Base-by-base conservation (phyloP, 2,113 vertebrate species). In the Hirundichthys speculiger region DNA sequence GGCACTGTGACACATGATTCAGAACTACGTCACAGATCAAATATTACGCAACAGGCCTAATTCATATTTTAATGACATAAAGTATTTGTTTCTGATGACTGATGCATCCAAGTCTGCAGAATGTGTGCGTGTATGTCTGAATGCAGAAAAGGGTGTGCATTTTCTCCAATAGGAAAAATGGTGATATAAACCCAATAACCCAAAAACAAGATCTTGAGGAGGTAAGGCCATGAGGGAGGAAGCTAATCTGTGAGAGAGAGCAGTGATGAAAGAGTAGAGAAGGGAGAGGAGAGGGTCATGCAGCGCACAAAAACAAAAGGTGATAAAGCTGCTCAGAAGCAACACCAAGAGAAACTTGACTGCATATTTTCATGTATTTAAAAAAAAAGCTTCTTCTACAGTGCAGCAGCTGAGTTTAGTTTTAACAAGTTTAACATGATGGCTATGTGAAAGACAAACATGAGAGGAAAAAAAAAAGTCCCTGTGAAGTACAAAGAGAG, bases 1-100 rank as follows among this genome's bases (percentile, higher is more conserved):
- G 50, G 20, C 69, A 71, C 45, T 1, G 66, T 62, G 62, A 58
- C 70, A 74, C 54, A 71, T 61, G 51, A 79, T 60, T 77, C 73
- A 70, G 11, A 48, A 9, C 34, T 46, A 56, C 3, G 8, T 71
- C 51, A 70, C 24, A 30, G 40, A 43, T n/a, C 21, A 43, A 1
- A 24, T 22, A 65, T 73, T 64, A 72, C 19, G 54, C 22, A 67
- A 69, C 27, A 53, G 52, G 51, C 51, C 55, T 52, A 22, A 65
- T 49, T n/a, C 42, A 22, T 24, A 51, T 41, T 62, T 57, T 39
- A n/a, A 0, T 54, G 55, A 69, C 20, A 10, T 30, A 18, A 30
- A 42, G 10, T 18, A 24, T 24, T 15, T 8, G 41, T 38, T 55
- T 59, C 53, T 43, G 40, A 67, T 15, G 42, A 56, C 71, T 34